Evolutionary conservation across 2,888 invertebrate genomes (phyloP).

Genomic region (Zaprionus bogoriensis): DNA sequence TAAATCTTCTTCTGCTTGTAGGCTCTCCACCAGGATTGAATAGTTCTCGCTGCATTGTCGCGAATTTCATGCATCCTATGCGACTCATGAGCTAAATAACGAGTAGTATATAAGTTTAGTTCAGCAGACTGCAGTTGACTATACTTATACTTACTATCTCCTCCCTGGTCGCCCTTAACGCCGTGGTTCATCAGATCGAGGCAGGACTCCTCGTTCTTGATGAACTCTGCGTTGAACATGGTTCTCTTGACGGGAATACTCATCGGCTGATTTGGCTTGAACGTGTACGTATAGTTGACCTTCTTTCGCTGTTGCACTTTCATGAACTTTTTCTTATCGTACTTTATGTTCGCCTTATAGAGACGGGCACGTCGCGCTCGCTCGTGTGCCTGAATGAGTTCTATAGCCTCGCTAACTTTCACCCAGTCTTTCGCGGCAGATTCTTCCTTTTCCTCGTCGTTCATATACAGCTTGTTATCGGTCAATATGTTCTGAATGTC

Average conservation of each 20-base stretch:
- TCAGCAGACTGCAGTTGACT: too few relatives aligned
- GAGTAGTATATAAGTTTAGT: too few relatives aligned
- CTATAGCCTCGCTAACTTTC: constrained; percentile 70
- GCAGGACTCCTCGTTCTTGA: constrained; percentile 55
- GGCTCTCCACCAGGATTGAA: constrained; percentile 72
- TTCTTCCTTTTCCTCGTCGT: constrained; percentile 51
- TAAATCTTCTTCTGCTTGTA: constrained; percentile 62
- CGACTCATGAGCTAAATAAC: constrained; percentile 7
- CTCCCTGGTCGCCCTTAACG: constrained; percentile 23
- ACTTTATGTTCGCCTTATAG: constrained; percentile 61
- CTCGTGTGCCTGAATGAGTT: constrained; percentile 83
- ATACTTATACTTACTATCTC: too few relatives aligned
- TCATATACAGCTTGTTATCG: constrained; percentile 59
- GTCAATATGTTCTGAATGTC: constrained; percentile 72
- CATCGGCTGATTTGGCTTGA: constrained; percentile 76
- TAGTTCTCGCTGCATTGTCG: constrained; percentile 60
- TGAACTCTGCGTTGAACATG: constrained; percentile 70
- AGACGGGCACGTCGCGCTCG: constrained; percentile 80
- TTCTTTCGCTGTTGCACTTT: constrained; percentile 46
- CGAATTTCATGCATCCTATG: constrained; percentile 14
- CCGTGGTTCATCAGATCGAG: constrained; percentile 40
- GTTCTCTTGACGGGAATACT: constrained; percentile 79
- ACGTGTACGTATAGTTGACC: constrained; percentile 72
- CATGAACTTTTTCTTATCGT: constrained; percentile 56
- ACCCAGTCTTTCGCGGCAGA: constrained; percentile 48